phyloP scores from a whole-genome alignment of 2,113 vertebrate genomes.

The Hiodon tergisus region DNA sequence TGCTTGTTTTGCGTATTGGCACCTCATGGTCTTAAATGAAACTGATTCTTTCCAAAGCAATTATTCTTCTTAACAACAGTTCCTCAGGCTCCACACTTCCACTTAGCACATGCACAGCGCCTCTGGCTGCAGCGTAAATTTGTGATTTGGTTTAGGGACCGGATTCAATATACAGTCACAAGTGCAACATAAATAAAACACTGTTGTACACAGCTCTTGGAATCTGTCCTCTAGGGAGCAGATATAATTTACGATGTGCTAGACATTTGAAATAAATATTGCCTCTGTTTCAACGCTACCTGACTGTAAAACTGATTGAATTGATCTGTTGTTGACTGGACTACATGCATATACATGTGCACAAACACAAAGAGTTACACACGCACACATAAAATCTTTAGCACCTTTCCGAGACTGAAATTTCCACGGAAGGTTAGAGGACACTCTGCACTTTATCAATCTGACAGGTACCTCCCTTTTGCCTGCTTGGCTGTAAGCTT shows the following conservation, averaged over 20 bases:
- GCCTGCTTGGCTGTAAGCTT: conserved; percentile 34
- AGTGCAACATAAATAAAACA: conserved; percentile 56
- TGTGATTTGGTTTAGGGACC: conserved; percentile 48
- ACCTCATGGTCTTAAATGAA: neutral
- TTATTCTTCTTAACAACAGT: neutral
- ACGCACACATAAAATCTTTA: neutral
- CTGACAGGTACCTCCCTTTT: conserved; percentile 39
- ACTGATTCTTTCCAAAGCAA: conserved; percentile 3
- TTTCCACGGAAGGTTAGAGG: neutral
- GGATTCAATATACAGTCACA: conserved; percentile 40
- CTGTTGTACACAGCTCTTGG: conserved; percentile 31
- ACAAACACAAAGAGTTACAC: neutral
- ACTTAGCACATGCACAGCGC: conserved; percentile 1
- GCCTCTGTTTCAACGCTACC: conserved; percentile 39
- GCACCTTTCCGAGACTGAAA: neutral
- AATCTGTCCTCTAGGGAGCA: conserved; percentile 40
- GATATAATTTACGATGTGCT: conserved; percentile 50
- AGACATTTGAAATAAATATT: conserved; percentile 39
- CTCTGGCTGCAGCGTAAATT: conserved; percentile 36
- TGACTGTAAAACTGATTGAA: conserved; percentile 47
- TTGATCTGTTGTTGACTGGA: conserved; percentile 37
- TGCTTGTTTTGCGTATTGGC: neutral
- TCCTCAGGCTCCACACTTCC: neutral
- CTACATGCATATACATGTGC: neutral
- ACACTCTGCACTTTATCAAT: neutral